Evolutionary conservation across 1,140 invertebrate genomes (phyloP), one percentile per base, ranked within the genome.

Genomic region (Heliconius hermathena): DNA sequence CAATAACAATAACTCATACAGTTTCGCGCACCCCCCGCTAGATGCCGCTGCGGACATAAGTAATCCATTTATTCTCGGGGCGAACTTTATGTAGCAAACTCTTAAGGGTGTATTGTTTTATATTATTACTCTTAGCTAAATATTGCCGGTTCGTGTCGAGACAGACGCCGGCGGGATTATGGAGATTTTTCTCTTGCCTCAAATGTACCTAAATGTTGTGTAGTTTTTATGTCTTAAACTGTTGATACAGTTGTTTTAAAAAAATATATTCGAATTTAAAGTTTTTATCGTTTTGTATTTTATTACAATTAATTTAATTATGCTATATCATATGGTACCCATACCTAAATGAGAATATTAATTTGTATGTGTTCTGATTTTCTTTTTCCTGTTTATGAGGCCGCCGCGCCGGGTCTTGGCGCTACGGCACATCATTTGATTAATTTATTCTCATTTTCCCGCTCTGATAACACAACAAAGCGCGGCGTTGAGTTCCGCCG

Each of bases 41-140:
- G 93, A 94, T 94, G 91, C 89, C 81, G 78, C 86, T 74, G 87
- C 86, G 91, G 90, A 94, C 93, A 94, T 89, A 93, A 94, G 90
- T 94, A 93, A 94, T 94, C 93, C 93, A 93, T 94, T 94, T 94
- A 91, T 92, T 92, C 93, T 93, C 89, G 89, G 90, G 90, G 91
- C 84, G 91, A 89, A 83, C 82, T 93, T 94, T 93, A 94, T 94
- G 91, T 93, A 91, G 89, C 88, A 87, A 85, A 89, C 90, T 93
- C 91, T 90, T 94, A 93, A 92, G 89, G 81, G 83, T 83, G 91
- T 92, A 93, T 92, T 93, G 89, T 93, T 92, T 92, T 89, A 93
- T 90, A 86, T 90, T 91, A 92, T 90, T 93, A 93, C 91, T 91
- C 87, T 90, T 91, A 84, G 81, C 79, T 86, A 91, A 92, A 93